A percentile compares a stretch with the other conserved stretches of the same genome.
Evolutionary conservation across 2,113 vertebrate genomes (phyloP).

Genomic region (Dasyprocta punctata): DNA sequence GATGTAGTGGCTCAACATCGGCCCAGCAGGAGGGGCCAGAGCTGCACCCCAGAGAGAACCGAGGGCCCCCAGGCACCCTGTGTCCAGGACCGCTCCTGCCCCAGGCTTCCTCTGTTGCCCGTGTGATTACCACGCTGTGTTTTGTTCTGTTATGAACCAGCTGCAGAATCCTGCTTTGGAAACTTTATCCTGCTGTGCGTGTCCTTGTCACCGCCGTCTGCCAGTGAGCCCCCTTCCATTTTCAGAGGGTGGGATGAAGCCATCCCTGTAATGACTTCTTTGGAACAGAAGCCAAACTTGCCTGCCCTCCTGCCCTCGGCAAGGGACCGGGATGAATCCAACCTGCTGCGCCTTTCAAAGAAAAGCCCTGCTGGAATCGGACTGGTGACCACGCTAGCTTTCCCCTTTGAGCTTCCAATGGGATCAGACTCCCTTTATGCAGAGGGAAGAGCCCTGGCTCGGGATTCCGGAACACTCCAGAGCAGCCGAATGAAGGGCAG

Average conservation of each 20-base stretch:
- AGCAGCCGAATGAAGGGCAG: slow-evolving; percentile 61
- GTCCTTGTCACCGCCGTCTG: neutral
- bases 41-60: neutral
- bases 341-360: slow-evolving; percentile 57
- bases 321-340: slow-evolving; percentile 15
- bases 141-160: neutral
- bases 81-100: neutral
- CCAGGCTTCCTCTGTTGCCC: neutral
- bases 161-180: slow-evolving; percentile 19
- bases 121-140: neutral
- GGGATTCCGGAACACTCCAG: slow-evolving; percentile 56
- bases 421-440: slow-evolving; percentile 63
- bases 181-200: neutral
- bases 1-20: neutral
- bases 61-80: neutral
- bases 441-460: slow-evolving; percentile 63
- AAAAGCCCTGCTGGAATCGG: slow-evolving; percentile 41
- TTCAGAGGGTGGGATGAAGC: neutral
- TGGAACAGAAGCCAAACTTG: neutral
- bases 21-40: slow-evolving; percentile 9
- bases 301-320: neutral
- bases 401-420: slow-evolving; percentile 60
- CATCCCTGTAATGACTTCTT: neutral
- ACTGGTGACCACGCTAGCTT: slow-evolving; percentile 75
- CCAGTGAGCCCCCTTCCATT: neutral